Evolutionary conservation across 2,888 invertebrate species (phyloP).

Genomic region (Sisyra terminalis): DNA sequence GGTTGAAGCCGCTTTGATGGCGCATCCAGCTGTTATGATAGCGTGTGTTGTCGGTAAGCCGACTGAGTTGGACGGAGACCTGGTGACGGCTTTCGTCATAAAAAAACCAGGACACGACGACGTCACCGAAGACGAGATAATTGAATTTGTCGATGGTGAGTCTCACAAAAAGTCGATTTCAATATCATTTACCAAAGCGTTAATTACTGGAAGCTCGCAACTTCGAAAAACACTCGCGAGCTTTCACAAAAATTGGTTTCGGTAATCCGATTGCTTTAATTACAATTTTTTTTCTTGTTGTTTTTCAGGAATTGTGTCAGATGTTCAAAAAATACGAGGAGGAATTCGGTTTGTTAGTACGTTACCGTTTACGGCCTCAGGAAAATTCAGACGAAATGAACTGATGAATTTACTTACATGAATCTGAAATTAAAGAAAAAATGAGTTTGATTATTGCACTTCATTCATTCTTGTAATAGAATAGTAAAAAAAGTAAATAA

Average conservation of each 20-base stretch:
- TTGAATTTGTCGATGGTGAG: slow-evolving; percentile 1
- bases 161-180: neutral
- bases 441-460: no score
- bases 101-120: neutral
- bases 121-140: neutral
- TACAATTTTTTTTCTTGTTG: no score
- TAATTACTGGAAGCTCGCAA: neutral
- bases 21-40: slow-evolving; percentile 13
- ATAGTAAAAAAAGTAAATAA: no score
- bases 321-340: slow-evolving; percentile 3
- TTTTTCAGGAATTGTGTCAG: neutral
- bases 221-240: neutral
- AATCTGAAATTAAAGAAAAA: neutral
- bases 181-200: neutral
- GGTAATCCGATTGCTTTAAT: neutral
- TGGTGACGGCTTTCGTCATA: slow-evolving; percentile 12
- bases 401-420: neutral
- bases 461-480: no score
- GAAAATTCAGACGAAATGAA: neutral
- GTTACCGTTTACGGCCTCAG: neutral
- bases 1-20: slow-evolving; percentile 14
- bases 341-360: neutral
- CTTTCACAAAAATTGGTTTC: neutral
- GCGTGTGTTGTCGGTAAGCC: slow-evolving; percentile 15
- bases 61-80: slow-evolving; percentile 15